These are phyloP conservation scores for Tenthredo livida DNA, from an alignment of 2,888 invertebrate species.

Conservation along the genomic window DNA sequence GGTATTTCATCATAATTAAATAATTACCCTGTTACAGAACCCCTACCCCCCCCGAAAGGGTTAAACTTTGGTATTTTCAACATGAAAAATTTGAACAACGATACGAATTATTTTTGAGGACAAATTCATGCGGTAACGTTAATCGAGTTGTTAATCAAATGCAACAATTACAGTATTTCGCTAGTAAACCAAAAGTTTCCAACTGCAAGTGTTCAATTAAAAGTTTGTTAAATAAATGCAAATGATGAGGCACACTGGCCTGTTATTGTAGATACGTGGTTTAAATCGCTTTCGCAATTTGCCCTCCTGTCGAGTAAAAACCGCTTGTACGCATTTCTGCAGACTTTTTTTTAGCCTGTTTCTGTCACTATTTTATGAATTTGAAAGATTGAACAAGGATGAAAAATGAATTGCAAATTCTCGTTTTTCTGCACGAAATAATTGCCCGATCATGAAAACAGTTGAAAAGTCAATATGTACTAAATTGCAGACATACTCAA, in stretches of 20 bases:
- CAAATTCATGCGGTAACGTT: conserved; percentile 9
- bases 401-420: not conserved
- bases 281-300: conserved; percentile 15
- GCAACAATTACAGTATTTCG: conserved; percentile 16
- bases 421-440: not conserved
- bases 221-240: conserved; percentile 49
- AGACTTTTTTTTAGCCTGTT: not conserved
- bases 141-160: conserved; percentile 28
- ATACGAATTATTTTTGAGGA: not conserved
- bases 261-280: conserved; percentile 4
- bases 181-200: conserved; percentile 15
- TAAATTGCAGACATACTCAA: not conserved
- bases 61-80: conserved; percentile 8
- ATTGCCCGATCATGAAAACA: not conserved
- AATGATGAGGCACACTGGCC: conserved; percentile 6
- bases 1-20: conserved; percentile 21
- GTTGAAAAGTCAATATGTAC: not conserved
- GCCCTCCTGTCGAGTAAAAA: not conserved
- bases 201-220: conserved; percentile 47
- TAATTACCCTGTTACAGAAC: not conserved
- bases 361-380: not conserved
- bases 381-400: not conserved
- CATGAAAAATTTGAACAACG: not conserved
- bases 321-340: not conserved
- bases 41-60: not conserved